Base-by-base conservation (phyloP, 1,140 invertebrate species). In the Tigriopus japonicus region DNA sequence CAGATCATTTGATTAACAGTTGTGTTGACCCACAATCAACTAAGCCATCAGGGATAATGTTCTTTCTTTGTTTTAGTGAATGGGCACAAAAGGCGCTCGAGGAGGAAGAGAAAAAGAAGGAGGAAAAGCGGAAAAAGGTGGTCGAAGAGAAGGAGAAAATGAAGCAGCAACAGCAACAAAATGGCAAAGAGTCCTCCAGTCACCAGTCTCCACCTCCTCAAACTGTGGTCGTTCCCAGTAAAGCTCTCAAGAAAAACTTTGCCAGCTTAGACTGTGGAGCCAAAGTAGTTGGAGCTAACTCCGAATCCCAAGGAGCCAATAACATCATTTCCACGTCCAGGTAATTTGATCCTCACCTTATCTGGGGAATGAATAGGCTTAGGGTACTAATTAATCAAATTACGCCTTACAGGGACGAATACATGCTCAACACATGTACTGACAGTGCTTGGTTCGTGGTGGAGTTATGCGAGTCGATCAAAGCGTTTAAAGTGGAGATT, bases 201-300 rank as follows among this genome's bases (percentile, higher is more conserved):
- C 35, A 21, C 17, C 35, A 21, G 1, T 1, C 52, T 6, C 21
- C 52, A n/a, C 24, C 14, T 14, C 21, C n/a, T n/a, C n/a, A 5
- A 3, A n/a, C 2, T 28, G 17, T 23, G 6, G 6, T 28, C 2
- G 17, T 28, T 28, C 35, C 52, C 14, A 28, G 5, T 28, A n/a
- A 15, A 15, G 19, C 19, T 14, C 55, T 58, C n/a, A 58, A 58
- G 42, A 91, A 91, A 69, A 95, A 95, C 70, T 93, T 92, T 71
- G 94, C 94, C 0, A 91, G 90, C 1, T 82, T 84, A 1, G 90
- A 94, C 67, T 99, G 96, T 74, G 94, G 94, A 0, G 93, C 95
- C 0, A 98, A 99, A 77, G 81, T 98, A 10, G 80, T 97, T 0
- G 82, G 83, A 17, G 80, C 83, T 0, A 99, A 98, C 76, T 80